Conservation (phyloP, 2,797 vertebrate species). For the Echiichthys vipera region DNA sequence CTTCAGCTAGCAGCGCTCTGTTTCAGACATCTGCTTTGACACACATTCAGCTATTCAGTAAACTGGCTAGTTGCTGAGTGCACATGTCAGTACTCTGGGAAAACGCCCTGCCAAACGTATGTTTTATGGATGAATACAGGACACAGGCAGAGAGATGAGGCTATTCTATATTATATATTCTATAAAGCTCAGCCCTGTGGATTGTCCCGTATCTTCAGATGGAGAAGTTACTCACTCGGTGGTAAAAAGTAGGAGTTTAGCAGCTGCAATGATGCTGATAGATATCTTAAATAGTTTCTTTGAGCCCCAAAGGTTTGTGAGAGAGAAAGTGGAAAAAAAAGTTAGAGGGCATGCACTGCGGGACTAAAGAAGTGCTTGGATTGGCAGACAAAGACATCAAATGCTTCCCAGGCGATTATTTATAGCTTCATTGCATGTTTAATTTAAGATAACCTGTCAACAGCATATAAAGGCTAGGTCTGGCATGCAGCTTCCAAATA, state of each 20-base stretch:
- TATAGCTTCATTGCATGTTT: background rate
- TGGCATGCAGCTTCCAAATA: slow-evolving; percentile 5
- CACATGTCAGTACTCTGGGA: slow-evolving; percentile 60
- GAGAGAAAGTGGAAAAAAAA: background rate
- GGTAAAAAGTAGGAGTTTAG: background rate
- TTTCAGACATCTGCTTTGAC: slow-evolving; percentile 75
- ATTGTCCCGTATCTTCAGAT: background rate
- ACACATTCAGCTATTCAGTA: slow-evolving; percentile 72
- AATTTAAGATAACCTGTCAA: background rate
- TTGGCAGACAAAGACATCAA: background rate
- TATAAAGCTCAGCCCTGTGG: background rate
- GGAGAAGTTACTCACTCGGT: background rate
- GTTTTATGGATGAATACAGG: slow-evolving; percentile 22
- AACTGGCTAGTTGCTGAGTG: slow-evolving; percentile 49
- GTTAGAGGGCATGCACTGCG: background rate
- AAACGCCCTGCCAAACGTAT: slow-evolving; percentile 36
- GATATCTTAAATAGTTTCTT: background rate
- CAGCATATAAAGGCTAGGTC: background rate
- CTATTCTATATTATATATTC: background rate
- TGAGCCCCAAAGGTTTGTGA: background rate
- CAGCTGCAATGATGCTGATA: background rate
- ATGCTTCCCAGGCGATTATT: slow-evolving; percentile 1
- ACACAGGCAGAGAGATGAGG: background rate
- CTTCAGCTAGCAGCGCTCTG: slow-evolving; percentile 51
- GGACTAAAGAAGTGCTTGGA: background rate